Percentiles rank a stretch among this genome's conserved stretches.
Conservation (phyloP, 1,140 invertebrate genomes). For the Hycleus cichorii region DNA sequence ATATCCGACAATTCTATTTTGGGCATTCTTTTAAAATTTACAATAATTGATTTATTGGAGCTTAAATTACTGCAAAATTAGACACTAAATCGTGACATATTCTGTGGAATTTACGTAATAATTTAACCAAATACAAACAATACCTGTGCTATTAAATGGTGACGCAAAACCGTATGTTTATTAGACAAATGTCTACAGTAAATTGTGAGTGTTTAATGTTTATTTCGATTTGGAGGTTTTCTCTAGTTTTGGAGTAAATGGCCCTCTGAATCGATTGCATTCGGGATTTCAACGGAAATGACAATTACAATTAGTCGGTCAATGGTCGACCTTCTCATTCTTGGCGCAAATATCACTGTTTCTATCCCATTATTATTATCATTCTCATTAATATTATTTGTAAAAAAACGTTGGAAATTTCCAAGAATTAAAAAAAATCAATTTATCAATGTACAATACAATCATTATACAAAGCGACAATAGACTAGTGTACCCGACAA, state of each 20-base stretch:
- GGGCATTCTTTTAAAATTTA: too few species aligned
- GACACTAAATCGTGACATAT: too few species aligned
- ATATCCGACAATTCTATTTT: too few species aligned
- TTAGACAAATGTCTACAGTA: too few species aligned
- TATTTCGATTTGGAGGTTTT: too few species aligned
- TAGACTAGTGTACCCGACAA: not conserved
- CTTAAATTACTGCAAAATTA: too few species aligned
- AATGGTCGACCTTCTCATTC: not conserved
- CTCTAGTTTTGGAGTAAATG: too few species aligned
- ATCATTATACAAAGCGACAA: not conserved
- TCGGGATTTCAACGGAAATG: not conserved
- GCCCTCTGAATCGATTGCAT: not conserved
- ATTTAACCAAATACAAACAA: slow-evolving; percentile 2
- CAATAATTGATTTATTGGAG: too few species aligned
- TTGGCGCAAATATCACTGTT: too few species aligned
- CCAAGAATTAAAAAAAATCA: not conserved
- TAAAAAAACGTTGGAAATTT: not conserved
- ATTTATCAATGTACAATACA: not conserved
- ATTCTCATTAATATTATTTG: not conserved
- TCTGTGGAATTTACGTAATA: too few species aligned
- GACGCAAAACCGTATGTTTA: slow-evolving; percentile 5
- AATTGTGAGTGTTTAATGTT: too few species aligned
- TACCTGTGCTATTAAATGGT: not conserved
- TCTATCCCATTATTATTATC: not conserved
- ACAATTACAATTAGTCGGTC: not conserved